Percentiles rank a stretch among this genome's conserved stretches.
Evolutionary conservation across 2,797 vertebrate genomes (phyloP).

Genomic region (Lithobates sylvaticus): DNA sequence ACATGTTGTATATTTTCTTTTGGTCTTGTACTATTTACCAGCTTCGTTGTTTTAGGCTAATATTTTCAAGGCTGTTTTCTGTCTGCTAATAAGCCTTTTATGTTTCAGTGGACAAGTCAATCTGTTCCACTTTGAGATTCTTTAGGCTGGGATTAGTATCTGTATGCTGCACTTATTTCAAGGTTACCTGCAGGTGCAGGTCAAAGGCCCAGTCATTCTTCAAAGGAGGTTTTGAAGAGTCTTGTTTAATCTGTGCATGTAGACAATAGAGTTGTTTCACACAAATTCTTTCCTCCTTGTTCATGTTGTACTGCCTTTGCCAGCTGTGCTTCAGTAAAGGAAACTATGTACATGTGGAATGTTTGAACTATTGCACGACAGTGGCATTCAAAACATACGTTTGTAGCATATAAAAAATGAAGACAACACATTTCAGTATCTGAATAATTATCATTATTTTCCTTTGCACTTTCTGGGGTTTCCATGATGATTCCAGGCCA

Average conservation of each 20-base stretch:
- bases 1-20: constrained; percentile 6
- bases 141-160: constrained; percentile 58
- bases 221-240: constrained; percentile 30
- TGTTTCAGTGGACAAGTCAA: constrained; percentile 32
- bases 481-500: too few species aligned
- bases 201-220: constrained; percentile 60
- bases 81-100: constrained; percentile 55
- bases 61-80: constrained; percentile 47
- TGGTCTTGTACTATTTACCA: background rate
- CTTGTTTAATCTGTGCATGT: constrained; percentile 52
- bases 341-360: constrained; percentile 26
- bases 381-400: background rate
- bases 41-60: constrained; percentile 44
- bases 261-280: constrained; percentile 44
- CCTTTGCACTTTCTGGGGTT: too few species aligned
- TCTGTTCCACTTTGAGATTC: constrained; percentile 50
- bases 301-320: constrained; percentile 38
- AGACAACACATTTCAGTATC: background rate
- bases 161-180: constrained; percentile 38
- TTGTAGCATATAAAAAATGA: background rate
- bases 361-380: background rate
- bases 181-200: constrained; percentile 63
- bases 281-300: constrained; percentile 47
- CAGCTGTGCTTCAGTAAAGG: constrained; percentile 46
- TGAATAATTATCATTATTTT: too few species aligned